phyloP scores from a whole-genome alignment of 2,888 invertebrate species.

The Zootermopsis nevadensis region DNA sequence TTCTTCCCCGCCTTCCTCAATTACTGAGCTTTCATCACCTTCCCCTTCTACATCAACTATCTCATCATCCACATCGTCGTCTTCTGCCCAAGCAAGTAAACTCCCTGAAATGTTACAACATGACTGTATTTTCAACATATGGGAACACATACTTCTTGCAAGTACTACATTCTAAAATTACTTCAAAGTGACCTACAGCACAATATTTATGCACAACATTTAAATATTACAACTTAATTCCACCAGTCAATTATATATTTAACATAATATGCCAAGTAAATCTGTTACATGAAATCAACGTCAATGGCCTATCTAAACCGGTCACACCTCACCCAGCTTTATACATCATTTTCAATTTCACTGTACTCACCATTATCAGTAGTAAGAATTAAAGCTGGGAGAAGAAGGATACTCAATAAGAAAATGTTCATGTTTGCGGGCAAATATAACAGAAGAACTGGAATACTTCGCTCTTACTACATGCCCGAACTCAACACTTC shows the following conservation, averaged over 20 bases:
- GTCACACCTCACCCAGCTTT: not conserved
- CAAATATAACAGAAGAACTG: not conserved
- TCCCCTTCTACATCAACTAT: conserved; percentile 68
- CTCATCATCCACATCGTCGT: conserved; percentile 64
- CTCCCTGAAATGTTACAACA: conserved; percentile 58
- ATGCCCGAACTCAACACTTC: not conserved
- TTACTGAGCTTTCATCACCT: conserved; percentile 66
- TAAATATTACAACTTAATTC: not conserved
- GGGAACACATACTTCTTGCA: not conserved
- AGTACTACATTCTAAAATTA: not conserved
- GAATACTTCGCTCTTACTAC: not conserved
- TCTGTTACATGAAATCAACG: not conserved
- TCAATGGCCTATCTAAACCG: conserved; percentile 29
- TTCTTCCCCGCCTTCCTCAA: conserved; percentile 66
- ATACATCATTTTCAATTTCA: not conserved
- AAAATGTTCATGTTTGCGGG: conserved; percentile 76
- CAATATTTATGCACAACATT: not conserved
- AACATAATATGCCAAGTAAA: not conserved
- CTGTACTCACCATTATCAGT: conserved; percentile 76
- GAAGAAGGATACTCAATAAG: conserved; percentile 72
- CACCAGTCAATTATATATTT: not conserved
- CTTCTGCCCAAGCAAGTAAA: conserved; percentile 71
- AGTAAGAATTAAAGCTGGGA: conserved; percentile 78
- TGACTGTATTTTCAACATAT: not conserved
- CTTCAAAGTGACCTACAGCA: not conserved